Evolutionary conservation across 2,797 vertebrate genomes (phyloP).

Genomic region (Eupleurogrammus muticus): DNA sequence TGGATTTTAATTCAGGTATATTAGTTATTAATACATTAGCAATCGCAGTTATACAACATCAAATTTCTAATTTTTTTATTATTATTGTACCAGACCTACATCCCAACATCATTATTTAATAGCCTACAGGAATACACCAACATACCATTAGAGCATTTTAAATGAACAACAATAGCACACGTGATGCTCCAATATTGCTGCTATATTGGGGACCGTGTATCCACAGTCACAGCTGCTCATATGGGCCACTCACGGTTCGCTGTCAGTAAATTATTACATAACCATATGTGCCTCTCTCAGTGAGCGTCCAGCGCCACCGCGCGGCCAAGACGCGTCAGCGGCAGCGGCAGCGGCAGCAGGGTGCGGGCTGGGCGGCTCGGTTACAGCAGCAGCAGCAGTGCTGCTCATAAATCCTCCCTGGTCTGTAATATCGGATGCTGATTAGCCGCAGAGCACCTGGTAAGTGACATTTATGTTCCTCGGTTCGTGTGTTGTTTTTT

Average conservation of each 20-base stretch:
- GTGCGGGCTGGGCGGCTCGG: slow-evolving; percentile 68
- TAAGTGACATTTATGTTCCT: slow-evolving; percentile 54
- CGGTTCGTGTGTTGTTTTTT: neutral
- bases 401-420: slow-evolving; percentile 39
- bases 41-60: too few relatives aligned
- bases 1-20: too few relatives aligned
- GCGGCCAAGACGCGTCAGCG: slow-evolving; percentile 55
- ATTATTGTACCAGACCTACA: too few relatives aligned
- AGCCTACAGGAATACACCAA: neutral
- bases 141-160: neutral
- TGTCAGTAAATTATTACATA: slow-evolving; percentile 57
- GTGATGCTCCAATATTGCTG: too few relatives aligned
- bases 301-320: slow-evolving; percentile 69
- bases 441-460: slow-evolving; percentile 46
- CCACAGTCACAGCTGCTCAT: neutral
- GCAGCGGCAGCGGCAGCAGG: slow-evolving; percentile 56
- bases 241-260: slow-evolving; percentile 16
- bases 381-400: slow-evolving; percentile 16
- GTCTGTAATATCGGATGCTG: slow-evolving; percentile 56
- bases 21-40: too few relatives aligned
- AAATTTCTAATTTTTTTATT: too few relatives aligned
- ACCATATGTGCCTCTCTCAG: neutral
- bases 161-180: too few relatives aligned
- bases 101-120: too few relatives aligned
- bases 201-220: too few relatives aligned